A percentile compares a stretch with the other conserved stretches of the same genome.
phyloP scores from a whole-genome alignment of 2,113 vertebrate genomes.

The Anolis carolinensis region DNA sequence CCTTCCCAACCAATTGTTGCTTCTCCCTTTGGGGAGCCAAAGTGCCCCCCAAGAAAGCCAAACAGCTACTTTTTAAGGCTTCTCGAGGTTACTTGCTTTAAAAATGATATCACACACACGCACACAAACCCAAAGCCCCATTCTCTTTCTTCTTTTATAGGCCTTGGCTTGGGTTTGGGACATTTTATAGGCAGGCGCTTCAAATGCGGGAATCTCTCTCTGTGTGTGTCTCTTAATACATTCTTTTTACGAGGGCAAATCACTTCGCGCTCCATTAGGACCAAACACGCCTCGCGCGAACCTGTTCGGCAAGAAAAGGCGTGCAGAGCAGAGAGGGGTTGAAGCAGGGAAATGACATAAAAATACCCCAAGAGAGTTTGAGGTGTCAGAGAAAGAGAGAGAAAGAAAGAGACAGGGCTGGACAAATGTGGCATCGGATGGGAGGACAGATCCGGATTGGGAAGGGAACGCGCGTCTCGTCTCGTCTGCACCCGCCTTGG shows the following conservation, averaged over 20 bases:
- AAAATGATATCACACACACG: too few relatives aligned
- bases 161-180: conserved; percentile 24
- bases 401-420: conserved; percentile 35
- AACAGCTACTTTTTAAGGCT: too few relatives aligned
- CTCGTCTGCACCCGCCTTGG: conserved; percentile 74
- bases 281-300: conserved; percentile 38
- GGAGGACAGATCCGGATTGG: not conserved
- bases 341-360: not conserved
- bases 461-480: not conserved
- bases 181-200: conserved; percentile 53
- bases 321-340: conserved; percentile 45
- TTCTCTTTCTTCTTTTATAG: conserved; percentile 43
- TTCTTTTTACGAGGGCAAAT: conserved; percentile 40
- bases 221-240: fast-evolving
- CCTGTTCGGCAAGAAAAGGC: conserved; percentile 61
- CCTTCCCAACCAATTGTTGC: too few relatives aligned
- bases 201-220: conserved; percentile 40
- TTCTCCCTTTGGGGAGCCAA: too few relatives aligned
- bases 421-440: conserved; percentile 51
- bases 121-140: not conserved
- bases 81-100: too few relatives aligned
- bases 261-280: conserved; percentile 50
- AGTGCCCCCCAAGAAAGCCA: too few relatives aligned
- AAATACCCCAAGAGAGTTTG: conserved; percentile 45
- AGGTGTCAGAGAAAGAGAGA: not conserved